Evolutionary conservation across 2,797 vertebrate species (phyloP).

Genomic region (Pangasius djambal): DNA sequence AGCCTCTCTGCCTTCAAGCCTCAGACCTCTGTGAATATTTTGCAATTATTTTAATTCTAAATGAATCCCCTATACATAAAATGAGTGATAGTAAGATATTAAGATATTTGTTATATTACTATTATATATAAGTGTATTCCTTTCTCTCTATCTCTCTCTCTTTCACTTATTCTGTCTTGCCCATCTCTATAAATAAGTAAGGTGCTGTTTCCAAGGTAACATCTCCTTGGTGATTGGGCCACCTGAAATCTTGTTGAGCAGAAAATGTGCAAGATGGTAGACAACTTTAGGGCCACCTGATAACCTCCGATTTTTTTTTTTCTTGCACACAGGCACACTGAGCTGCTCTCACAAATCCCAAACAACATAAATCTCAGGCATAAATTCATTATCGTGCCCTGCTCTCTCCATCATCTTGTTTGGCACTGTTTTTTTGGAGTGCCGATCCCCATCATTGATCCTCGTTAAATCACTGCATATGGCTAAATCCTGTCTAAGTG

Average conservation of each 20-base stretch:
- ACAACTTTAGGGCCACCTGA: conserved; percentile 24
- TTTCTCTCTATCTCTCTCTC: conserved; percentile 4
- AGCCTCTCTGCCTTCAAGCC: background rate
- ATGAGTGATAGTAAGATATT: background rate
- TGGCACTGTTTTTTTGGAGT: background rate
- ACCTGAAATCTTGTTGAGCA: conserved; percentile 71
- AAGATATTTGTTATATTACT: background rate
- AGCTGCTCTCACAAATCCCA: background rate
- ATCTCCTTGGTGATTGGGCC: conserved; percentile 75
- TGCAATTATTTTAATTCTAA: background rate
- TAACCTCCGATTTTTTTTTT: background rate
- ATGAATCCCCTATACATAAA: background rate
- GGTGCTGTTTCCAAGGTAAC: conserved; percentile 84
- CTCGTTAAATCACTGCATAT: conserved; percentile 50
- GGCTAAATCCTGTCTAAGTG: conserved; percentile 42
- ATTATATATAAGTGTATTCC: background rate
- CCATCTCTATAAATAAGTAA: conserved; percentile 79
- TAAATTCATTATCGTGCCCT: conserved; percentile 27
- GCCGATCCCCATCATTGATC: conserved; percentile 1
- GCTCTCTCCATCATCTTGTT: conserved; percentile 27
- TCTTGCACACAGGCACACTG: background rate
- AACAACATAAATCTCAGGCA: conserved; percentile 20
- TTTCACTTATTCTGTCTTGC: conserved; percentile 53
- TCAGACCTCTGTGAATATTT: background rate
- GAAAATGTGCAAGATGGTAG: conserved; percentile 36